Conservation (phyloP, 92 coral and sea anemone genomes). For the Isaurus tuberculatus region DNA sequence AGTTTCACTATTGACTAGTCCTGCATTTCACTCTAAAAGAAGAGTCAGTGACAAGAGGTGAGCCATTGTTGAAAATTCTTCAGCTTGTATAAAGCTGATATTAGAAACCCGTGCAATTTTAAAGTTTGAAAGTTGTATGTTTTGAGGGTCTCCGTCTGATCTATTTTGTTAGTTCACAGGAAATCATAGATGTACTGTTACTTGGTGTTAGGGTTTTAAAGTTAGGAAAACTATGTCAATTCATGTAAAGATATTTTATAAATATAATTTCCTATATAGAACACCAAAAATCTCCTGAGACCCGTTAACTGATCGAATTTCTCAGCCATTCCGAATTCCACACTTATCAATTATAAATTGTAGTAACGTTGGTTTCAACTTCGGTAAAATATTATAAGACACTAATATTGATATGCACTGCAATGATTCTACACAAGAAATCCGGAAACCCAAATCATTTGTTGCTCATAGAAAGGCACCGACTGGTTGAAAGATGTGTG, state of each 20-base stretch:
- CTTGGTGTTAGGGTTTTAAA: too few relatives aligned
- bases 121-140: background rate
- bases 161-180: background rate
- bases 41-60: conserved; percentile 85
- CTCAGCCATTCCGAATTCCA: background rate
- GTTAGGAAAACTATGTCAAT: too few relatives aligned
- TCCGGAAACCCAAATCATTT: too few relatives aligned
- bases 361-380: background rate
- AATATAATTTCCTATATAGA: too few relatives aligned
- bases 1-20: conserved; percentile 63
- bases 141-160: too few relatives aligned
- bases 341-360: background rate
- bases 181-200: too few relatives aligned
- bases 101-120: background rate
- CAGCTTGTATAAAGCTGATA: background rate
- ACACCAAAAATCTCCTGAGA: too few relatives aligned
- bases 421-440: too few relatives aligned
- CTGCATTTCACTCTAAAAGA: conserved; percentile 70
- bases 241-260: too few relatives aligned
- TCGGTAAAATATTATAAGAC: background rate
- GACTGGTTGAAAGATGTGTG: too few relatives aligned
- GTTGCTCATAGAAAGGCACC: background rate
- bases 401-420: too few relatives aligned
- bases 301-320: too few relatives aligned
- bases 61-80: background rate